Conservation (phyloP, 2,888 invertebrate species). For the Callosobruchus maculatus region DNA sequence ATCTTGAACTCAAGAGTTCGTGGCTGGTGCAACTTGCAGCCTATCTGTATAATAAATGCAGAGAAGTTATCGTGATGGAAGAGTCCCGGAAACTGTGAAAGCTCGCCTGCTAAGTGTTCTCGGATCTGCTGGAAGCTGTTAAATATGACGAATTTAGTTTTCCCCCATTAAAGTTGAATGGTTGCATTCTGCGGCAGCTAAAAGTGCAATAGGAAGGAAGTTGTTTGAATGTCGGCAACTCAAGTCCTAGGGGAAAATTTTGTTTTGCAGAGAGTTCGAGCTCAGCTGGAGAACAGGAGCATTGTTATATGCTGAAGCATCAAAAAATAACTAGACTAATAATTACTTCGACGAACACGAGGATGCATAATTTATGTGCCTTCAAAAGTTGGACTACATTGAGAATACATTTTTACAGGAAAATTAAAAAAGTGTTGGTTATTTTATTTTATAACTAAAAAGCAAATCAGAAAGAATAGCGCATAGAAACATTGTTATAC, state of each 20-base stretch:
- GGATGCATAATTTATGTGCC: no score
- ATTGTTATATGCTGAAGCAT: no score
- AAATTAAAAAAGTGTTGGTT: no score
- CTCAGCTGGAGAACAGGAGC: neutral
- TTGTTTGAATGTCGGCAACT: neutral
- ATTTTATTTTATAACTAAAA: no score
- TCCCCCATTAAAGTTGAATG: neutral
- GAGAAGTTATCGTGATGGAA: neutral
- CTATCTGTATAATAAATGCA: neutral
- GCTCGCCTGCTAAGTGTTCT: neutral
- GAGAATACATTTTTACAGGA: no score
- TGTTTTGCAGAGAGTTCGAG: neutral
- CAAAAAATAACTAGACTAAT: no score
- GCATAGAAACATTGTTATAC: no score
- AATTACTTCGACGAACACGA: no score
- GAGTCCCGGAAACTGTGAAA: neutral
- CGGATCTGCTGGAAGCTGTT: neutral
- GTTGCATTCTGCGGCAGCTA: neutral
- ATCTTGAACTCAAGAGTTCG: no score
- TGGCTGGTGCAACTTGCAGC: neutral
- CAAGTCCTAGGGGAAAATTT: neutral
- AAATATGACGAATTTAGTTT: neutral
- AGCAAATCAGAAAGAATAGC: no score
- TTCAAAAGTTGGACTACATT: no score
- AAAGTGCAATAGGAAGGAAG: neutral